Percentiles rank a stretch among this genome's conserved stretches.
phyloP scores from a whole-genome alignment of 1,140 invertebrate species.

The Pseudobourletiella spinata region DNA sequence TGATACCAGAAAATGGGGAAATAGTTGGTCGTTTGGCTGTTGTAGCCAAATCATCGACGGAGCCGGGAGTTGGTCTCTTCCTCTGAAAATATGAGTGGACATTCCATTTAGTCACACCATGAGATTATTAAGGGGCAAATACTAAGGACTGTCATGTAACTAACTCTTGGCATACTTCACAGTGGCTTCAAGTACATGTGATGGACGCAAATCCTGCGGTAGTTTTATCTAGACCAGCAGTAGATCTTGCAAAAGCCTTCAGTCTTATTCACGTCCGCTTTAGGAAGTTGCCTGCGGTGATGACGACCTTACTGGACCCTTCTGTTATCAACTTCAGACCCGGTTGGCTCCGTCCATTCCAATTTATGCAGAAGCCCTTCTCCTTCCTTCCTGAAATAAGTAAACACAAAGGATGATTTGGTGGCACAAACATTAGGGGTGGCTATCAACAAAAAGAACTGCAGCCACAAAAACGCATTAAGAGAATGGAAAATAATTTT shows the following conservation, averaged over 20 bases:
- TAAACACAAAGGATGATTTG: neutral
- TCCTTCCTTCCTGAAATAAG: slow-evolving; percentile 49
- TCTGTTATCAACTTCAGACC: neutral
- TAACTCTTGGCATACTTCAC: slow-evolving; percentile 54
- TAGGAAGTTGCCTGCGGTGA: slow-evolving; percentile 37
- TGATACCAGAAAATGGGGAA: neutral
- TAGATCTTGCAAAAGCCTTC: slow-evolving; percentile 59
- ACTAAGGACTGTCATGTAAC: slow-evolving; percentile 28
- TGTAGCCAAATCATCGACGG: neutral
- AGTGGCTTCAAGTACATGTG: slow-evolving; percentile 50
- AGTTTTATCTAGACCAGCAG: slow-evolving; percentile 53
- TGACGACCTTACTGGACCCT: neutral
- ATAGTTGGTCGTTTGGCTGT: neutral
- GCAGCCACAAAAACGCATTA: neutral
- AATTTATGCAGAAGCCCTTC: slow-evolving; percentile 52
- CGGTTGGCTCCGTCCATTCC: slow-evolving; percentile 40
- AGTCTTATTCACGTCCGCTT: slow-evolving; percentile 45
- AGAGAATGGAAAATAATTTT: slow-evolving; percentile 15
- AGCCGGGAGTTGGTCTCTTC: slow-evolving; percentile 40
- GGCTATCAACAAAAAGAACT: too few species aligned
- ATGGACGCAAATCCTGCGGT: slow-evolving; percentile 50
- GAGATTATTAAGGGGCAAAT: too few species aligned
- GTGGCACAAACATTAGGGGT: too few species aligned
- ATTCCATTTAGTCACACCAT: too few species aligned
- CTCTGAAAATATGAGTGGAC: slow-evolving; percentile 43